Conservation (phyloP, 2,797 vertebrate species). For the Periparus ater region DNA sequence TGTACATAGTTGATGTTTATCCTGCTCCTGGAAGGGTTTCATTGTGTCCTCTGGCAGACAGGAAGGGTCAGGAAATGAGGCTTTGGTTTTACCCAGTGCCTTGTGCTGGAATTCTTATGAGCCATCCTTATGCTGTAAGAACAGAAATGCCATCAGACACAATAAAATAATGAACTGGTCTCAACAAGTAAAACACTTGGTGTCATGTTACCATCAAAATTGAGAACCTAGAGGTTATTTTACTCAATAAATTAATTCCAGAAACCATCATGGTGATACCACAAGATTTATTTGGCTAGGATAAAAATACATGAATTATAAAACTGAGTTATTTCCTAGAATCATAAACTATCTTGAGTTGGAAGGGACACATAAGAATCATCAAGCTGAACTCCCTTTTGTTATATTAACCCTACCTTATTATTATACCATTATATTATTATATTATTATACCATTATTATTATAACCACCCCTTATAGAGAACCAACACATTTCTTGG, state of each 20-base stretch:
- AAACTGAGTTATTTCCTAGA: background rate
- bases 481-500: background rate
- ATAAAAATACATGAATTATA: background rate
- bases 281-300: background rate
- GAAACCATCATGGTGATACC: background rate
- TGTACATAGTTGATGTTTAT: background rate
- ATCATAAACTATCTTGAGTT: background rate
- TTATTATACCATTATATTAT: too few species aligned
- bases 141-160: background rate
- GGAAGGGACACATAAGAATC: background rate
- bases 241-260: background rate
- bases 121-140: background rate
- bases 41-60: rapidly evolving
- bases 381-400: background rate
- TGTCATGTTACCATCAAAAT: background rate
- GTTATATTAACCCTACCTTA: background rate
- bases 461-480: background rate
- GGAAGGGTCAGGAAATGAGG: background rate
- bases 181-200: background rate
- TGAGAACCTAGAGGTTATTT: background rate
- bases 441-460: too few species aligned
- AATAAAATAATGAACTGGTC: background rate
- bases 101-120: background rate
- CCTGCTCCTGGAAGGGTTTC: background rate
- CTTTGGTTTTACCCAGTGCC: background rate